These are phyloP conservation scores for Ctenoplectra terminalis DNA, from an alignment of 1,140 invertebrate species.

Conservation along the genomic window DNA sequence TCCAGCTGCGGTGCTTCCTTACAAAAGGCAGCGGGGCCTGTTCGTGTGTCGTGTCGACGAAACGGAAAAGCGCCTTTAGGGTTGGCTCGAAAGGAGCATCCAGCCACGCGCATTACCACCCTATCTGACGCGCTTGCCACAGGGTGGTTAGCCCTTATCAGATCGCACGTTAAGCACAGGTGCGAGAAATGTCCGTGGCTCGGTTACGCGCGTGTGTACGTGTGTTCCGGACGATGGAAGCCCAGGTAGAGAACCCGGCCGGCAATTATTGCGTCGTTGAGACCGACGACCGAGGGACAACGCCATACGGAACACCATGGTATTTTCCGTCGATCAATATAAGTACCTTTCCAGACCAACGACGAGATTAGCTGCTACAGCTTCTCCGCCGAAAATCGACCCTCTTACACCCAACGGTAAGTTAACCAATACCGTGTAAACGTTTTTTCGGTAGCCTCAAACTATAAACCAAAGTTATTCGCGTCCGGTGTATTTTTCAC, in stretches of 20 bases:
- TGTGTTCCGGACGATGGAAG: background rate
- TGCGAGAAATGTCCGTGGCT: conserved; percentile 62
- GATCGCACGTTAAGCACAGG: conserved; percentile 76
- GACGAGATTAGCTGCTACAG: conserved; percentile 21
- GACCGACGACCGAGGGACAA: background rate
- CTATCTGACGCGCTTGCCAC: conserved; percentile 61
- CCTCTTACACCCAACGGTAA: no score
- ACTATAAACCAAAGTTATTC: no score
- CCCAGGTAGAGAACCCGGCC: background rate
- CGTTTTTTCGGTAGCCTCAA: no score
- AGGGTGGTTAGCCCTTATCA: conserved; percentile 77
- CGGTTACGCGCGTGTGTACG: background rate
- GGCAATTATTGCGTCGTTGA: conserved; percentile 17
- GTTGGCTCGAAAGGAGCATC: conserved; percentile 75
- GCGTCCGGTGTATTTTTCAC: no score
- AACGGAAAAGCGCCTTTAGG: conserved; percentile 78
- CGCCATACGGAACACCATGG: conserved; percentile 15
- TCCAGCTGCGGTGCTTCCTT: background rate
- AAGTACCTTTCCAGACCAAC: conserved; percentile 9
- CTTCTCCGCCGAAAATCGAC: background rate
- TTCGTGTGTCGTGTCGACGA: conserved; percentile 69
- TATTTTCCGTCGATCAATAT: conserved; percentile 38
- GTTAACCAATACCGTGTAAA: no score
- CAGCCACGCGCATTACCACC: conserved; percentile 73
- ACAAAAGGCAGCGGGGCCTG: conserved; percentile 27